Conservation (phyloP, 23 tunicate genomes). For the Halocynthia roretzi region DNA sequence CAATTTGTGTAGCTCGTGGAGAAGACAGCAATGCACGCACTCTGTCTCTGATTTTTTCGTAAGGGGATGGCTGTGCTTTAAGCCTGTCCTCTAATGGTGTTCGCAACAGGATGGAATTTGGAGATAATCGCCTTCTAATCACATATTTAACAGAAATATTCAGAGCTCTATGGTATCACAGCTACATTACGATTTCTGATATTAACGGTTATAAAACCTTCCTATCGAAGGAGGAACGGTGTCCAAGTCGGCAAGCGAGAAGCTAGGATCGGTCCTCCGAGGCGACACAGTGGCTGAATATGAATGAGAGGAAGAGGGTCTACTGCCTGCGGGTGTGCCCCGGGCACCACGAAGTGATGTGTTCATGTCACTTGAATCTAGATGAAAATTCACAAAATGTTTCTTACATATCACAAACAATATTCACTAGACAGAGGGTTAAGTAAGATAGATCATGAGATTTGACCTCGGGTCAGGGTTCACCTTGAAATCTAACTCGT, state of each 20-base stretch:
- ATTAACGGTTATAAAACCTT: neutral
- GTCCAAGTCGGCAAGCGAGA: constrained; percentile 41
- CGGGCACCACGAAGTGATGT: constrained; percentile 13
- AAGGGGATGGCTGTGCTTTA: constrained; percentile 51
- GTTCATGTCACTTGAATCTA: constrained; percentile 14
- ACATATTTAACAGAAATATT: neutral
- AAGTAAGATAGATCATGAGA: neutral
- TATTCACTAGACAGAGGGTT: neutral
- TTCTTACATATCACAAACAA: too few relatives aligned
- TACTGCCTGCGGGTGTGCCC: constrained; percentile 34
- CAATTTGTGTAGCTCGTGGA: constrained; percentile 70
- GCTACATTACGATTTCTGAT: neutral
- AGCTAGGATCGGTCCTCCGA: constrained; percentile 57
- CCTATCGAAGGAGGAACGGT: neutral
- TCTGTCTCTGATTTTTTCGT: constrained; percentile 90
- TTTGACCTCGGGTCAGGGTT: neutral
- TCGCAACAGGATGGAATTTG: constrained; percentile 54
- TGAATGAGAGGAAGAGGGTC: constrained; percentile 54
- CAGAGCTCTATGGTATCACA: neutral
- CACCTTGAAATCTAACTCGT: constrained; percentile 21
- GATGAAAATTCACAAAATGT: neutral
- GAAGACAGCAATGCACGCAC: constrained; percentile 66
- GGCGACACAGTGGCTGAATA: constrained; percentile 30
- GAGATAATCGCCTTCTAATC: constrained; percentile 2
- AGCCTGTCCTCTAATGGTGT: constrained; percentile 59